Percentiles rank a stretch among this genome's conserved stretches.
phyloP scores from a whole-genome alignment of 1,140 invertebrate genomes.

The Scaptomyza graminum region DNA sequence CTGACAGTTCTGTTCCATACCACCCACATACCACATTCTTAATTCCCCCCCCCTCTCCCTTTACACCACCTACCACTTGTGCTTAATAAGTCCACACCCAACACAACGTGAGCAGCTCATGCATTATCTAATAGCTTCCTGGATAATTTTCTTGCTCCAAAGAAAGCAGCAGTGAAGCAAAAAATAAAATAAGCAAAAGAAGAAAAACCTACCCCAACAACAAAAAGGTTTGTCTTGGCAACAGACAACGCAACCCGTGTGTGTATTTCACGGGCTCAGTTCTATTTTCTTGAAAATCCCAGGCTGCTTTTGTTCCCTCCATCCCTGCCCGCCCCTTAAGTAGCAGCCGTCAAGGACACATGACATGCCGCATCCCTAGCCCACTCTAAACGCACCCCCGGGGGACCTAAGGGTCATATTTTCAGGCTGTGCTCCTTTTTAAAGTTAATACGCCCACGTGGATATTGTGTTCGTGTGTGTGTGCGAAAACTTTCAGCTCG shows the following conservation, averaged over 20 bases:
- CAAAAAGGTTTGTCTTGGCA: conserved; percentile 49
- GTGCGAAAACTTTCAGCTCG: conserved; percentile 37
- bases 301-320: conserved; percentile 32
- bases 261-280: conserved; percentile 35
- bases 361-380: conserved; percentile 35
- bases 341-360: conserved; percentile 67
- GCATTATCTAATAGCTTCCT: conserved; percentile 70
- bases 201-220: conserved; percentile 85
- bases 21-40: neutral
- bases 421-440: conserved; percentile 47
- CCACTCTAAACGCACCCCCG: conserved; percentile 2
- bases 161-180: neutral
- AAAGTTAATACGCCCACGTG: conserved; percentile 47
- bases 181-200: conserved; percentile 13
- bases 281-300: conserved; percentile 70
- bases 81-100: conserved; percentile 16
- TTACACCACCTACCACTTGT: neutral
- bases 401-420: conserved; percentile 40
- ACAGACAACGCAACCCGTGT: conserved; percentile 27
- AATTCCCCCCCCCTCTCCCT: neutral
- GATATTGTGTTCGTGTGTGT: conserved; percentile 14
- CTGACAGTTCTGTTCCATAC: neutral
- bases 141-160: conserved; percentile 48
- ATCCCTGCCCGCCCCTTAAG: neutral
- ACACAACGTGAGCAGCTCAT: conserved; percentile 22